Evolutionary conservation across 2,113 vertebrate genomes (phyloP), one percentile per base, ranked within the genome.

Genomic region (Phylloscopus whistleri): DNA sequence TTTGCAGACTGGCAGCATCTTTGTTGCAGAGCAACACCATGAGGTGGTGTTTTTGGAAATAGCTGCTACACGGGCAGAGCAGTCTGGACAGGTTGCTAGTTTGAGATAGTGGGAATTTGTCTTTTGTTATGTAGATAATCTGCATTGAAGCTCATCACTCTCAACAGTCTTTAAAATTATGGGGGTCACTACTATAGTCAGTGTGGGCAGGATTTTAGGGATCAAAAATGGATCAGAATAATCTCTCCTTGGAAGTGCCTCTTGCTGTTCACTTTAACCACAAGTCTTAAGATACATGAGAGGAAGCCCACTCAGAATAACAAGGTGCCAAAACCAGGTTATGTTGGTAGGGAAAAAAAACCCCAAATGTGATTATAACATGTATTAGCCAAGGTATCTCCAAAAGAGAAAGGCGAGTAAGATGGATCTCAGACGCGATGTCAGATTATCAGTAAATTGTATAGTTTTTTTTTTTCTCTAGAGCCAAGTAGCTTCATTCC

Each of bases 391-490:
- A 91, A 94, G 24, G 33, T 82, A 68, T 68, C 91, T 93, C 73
- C 73, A 84, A 69, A 94, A 87, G 56, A 81, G 73, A 93, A 91
- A 92, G 39, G 91, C 2, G 69, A 89, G 56, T 37, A 69, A 89
- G 86, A 93, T 37, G 80, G 80, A 81, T 75, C 26, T 64, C 86
- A 92, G 95, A 44, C 0, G 0, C 26, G 56, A 64, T 90, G 92
- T 95, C 90, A 93, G 90, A 72, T 96, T 94, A 95, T 90, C 85
- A 88, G 94, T 88, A n/a, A n/a, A n/a, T n/a, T n/a, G n/a, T n/a
- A n/a, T n/a, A 94, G 93, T 90, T 41, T 41, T 41, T 41, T 41
- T 5, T 46, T 59, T 84, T 16, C 75, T 77, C 28, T 22, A 31
- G 52, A 88, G 39, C 48, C 60, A 80, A 37, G 24, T 55, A 77